These are phyloP conservation scores for Menidia beryllina DNA, from an alignment of 2,113 vertebrate genomes.

Conservation along the genomic window DNA sequence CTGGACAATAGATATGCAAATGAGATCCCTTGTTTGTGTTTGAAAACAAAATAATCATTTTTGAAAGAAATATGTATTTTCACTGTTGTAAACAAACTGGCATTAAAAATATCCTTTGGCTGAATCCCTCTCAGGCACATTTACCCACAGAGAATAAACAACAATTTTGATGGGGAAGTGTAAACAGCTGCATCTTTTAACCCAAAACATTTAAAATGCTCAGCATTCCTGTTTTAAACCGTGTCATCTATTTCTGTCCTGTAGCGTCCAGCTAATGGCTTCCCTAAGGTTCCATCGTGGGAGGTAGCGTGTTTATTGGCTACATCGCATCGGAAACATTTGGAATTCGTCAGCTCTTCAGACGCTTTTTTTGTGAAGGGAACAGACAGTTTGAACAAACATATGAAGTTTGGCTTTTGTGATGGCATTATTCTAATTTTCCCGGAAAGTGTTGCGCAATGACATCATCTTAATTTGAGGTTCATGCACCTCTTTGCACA, in stretches of 20 bases:
- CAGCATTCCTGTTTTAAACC: constrained; percentile 27
- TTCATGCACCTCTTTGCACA: constrained; percentile 1
- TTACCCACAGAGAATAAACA: not conserved
- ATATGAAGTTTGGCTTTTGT: not conserved
- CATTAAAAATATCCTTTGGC: not conserved
- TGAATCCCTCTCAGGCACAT: not conserved
- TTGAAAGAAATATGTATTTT: not conserved
- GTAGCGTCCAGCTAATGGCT: not conserved
- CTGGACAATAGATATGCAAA: constrained; percentile 65
- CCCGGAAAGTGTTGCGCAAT: constrained; percentile 6
- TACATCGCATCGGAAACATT: constrained; percentile 20
- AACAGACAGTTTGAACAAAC: not conserved
- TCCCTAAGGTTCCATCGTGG: no score
- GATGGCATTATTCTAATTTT: not conserved
- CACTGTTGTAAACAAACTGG: no score
- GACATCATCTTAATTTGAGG: constrained; percentile 6
- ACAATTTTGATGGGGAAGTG: not conserved
- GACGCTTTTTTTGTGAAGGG: not conserved
- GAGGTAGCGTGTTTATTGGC: constrained; percentile 8
- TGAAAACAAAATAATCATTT: not conserved
- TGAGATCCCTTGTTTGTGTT: not conserved
- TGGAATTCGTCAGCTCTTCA: constrained; percentile 1
- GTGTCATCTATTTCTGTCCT: constrained; percentile 33
- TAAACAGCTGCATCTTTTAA: constrained; percentile 50
- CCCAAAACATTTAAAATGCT: constrained; percentile 33